Evolutionary conservation across 2,113 vertebrate genomes (phyloP).

Genomic region (Cyanoderma ruficeps): DNA sequence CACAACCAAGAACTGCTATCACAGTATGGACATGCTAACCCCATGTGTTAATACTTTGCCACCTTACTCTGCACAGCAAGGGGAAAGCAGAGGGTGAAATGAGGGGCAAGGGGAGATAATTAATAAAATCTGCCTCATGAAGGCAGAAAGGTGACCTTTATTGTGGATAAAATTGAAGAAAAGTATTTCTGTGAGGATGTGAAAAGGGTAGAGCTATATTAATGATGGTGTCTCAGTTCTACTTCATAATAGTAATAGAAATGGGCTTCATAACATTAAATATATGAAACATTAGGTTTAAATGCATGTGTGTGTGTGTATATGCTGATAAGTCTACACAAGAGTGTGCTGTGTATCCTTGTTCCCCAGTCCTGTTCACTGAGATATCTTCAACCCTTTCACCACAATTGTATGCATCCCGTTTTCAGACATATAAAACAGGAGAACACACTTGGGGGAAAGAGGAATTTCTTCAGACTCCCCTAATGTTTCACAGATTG

Average conservation of each 20-base stretch:
- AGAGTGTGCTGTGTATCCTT: neutral
- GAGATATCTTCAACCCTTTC: conserved; percentile 31
- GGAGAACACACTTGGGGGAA: conserved; percentile 76
- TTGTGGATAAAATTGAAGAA: neutral
- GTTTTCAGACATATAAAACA: conserved; percentile 77
- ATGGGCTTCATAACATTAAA: neutral
- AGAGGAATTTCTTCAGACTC: conserved; percentile 72
- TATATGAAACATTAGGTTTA: neutral
- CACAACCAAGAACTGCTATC: neutral
- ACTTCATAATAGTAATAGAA: neutral
- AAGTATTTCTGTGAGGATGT: neutral
- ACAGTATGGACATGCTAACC: neutral
- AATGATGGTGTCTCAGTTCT: neutral
- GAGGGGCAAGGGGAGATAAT: neutral
- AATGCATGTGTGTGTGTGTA: neutral
- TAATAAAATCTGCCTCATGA: neutral
- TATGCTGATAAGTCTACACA: neutral
- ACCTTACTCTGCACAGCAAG: neutral
- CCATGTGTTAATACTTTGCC: neutral
- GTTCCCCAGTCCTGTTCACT: neutral
- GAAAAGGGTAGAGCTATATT: neutral
- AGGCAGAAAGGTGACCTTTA: neutral
- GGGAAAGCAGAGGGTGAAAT: neutral
- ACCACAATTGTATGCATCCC: conserved; percentile 42
- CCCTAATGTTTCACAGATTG: conserved; percentile 75